These are phyloP conservation scores for Acrobasis suavella DNA, from an alignment of 2,888 invertebrate species.

Conservation along the genomic window DNA sequence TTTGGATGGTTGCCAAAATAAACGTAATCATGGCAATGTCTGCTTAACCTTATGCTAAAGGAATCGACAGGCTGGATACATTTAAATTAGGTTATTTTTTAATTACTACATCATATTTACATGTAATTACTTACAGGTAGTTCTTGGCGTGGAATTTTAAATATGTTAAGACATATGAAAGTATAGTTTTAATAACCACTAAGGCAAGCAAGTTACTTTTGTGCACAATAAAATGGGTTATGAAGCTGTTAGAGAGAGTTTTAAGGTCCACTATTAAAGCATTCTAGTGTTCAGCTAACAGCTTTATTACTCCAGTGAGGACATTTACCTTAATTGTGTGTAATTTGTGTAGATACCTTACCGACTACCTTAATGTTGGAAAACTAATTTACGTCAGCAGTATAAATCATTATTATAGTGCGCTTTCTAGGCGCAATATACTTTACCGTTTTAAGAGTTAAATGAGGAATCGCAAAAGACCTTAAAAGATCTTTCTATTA, in stretches of 20 bases:
- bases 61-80: too few relatives aligned
- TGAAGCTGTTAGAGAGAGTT: neutral
- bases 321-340: constrained; percentile 12
- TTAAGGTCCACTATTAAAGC: constrained; percentile 5
- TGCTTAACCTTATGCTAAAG: too few relatives aligned
- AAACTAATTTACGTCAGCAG: constrained; percentile 5
- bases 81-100: too few relatives aligned
- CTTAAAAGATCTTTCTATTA: too few relatives aligned
- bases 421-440: constrained; percentile 5
- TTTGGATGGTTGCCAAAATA: too few relatives aligned
- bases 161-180: neutral
- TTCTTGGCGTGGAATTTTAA: too few relatives aligned
- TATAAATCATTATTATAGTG: neutral
- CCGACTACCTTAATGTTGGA: neutral
- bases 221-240: constrained; percentile 6
- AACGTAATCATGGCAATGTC: too few relatives aligned
- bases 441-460: neutral
- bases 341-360: neutral
- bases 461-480: neutral
- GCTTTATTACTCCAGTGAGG: constrained; percentile 9
- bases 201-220: constrained; percentile 1
- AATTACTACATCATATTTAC: too few relatives aligned
- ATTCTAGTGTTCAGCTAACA: constrained; percentile 16
- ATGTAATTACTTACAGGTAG: too few relatives aligned
- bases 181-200: constrained; percentile 1